phyloP scores from a whole-genome alignment of 2,797 vertebrate species.

The Oophaga sylvatica region DNA sequence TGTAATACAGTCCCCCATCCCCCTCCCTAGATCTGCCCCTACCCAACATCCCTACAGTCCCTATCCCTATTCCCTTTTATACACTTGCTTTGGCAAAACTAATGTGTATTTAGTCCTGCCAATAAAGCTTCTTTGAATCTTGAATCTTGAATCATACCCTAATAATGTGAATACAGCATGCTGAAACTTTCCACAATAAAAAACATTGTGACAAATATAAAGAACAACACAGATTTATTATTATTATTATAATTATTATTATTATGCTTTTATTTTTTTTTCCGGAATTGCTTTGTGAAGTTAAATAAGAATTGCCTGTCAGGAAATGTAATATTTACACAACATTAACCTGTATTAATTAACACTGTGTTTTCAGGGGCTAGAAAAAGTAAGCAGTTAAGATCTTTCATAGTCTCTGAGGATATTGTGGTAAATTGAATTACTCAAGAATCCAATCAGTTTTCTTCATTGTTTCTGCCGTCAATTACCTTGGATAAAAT shows the following conservation, averaged over 20 bases:
- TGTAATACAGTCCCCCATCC: no score
- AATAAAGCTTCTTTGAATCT: no score
- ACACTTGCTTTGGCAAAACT: no score
- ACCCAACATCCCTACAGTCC: no score
- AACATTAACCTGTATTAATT: neutral
- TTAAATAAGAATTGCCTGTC: neutral
- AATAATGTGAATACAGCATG: no score
- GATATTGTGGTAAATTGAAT: conserved; percentile 22
- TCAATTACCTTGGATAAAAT: conserved; percentile 29
- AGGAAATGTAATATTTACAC: neutral
- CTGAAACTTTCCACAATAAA: neutral
- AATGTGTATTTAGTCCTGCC: no score
- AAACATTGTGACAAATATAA: neutral
- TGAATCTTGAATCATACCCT: no score
- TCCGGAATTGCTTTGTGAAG: neutral
- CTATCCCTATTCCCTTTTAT: no score
- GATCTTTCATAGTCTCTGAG: neutral
- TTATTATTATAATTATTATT: neutral
- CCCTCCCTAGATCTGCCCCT: no score
- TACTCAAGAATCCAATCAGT: neutral
- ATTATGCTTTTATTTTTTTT: neutral
- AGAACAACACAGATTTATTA: neutral
- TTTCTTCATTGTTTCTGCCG: conserved; percentile 5
- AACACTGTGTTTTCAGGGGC: neutral
- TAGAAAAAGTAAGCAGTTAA: conserved; percentile 6